Base-by-base conservation (phyloP, 2,113 vertebrate genomes). In the Gasterosteus aculeatus region DNA sequence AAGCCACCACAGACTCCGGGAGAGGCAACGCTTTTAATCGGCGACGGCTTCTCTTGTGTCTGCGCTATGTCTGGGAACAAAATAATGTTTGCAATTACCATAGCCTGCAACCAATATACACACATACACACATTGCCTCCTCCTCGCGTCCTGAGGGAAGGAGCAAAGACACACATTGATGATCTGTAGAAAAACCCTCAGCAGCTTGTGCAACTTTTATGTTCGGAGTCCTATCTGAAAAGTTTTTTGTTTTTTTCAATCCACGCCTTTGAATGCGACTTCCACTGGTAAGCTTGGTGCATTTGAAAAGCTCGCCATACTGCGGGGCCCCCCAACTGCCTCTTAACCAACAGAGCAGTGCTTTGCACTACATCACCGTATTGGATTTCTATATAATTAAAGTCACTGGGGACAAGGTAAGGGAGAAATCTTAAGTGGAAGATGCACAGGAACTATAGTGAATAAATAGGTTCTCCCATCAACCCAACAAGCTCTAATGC, bases 321-420 rank as follows among this genome's bases (percentile, higher is more conserved):
- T 35, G 47, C 2, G 26, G 54, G 4, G 59, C 68, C 65, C 53
- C 75, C 54, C 75, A 71, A 72, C 72, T 76, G 75, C 62, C 65
- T 69, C n/a, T 19, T 54, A 83, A 79, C 77, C 81, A 73, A 44
- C 74, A 69, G 67, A 78, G 80, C 78, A 62, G 33, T 57, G 51
- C 69, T 62, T 49, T 42, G 54, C 80, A 81, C 80, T 89, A 81
- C 79, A 92, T 91, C 86, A 87, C 83, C 51, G 66, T 87, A 92
- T 91, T 84, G 92, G 77, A 88, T 88, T 87, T 84, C 88, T 87
- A 82, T 91, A 84, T 85, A 89, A 91, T 92, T 92, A 90, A 88
- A 92, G 77, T 87, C 81, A 87, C 68, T 7, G 35, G 77, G 84
- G 84, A 88, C 85, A 80, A 83, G 74, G 83, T 87, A 78, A 82